Evolutionary conservation across 1,140 invertebrate genomes (phyloP).

Genomic region (Cyphomyrmex costatus): DNA sequence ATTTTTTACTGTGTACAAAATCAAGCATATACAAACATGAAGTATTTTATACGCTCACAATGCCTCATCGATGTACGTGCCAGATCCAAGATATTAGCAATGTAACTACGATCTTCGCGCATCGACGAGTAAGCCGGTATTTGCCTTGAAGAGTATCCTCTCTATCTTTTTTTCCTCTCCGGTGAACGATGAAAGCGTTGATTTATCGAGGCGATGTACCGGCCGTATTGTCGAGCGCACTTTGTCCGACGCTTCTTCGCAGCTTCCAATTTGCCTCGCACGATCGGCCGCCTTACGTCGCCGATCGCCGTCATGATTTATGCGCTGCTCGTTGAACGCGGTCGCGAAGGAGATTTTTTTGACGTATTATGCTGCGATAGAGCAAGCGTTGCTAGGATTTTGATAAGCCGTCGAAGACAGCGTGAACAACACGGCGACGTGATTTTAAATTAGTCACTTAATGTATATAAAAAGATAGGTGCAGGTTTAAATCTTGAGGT

Average conservation of each 20-base stretch:
- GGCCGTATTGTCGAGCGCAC: slow-evolving; percentile 31
- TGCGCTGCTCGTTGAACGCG: not conserved
- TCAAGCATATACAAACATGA: not conserved
- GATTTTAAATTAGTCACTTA: slow-evolving; percentile 21
- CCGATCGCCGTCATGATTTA: slow-evolving; percentile 40
- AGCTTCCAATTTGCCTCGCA: slow-evolving; percentile 54
- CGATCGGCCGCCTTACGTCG: slow-evolving; percentile 47
- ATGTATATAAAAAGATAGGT: too few relatives aligned
- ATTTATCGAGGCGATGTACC: slow-evolving; percentile 45
- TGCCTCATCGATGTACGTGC: not conserved
- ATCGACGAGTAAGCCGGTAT: not conserved
- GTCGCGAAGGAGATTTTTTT: slow-evolving; percentile 29
- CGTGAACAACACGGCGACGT: not conserved
- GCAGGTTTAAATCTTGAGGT: too few relatives aligned
- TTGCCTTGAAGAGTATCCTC: slow-evolving; percentile 1
- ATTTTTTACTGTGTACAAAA: not conserved
- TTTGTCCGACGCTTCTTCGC: slow-evolving; percentile 37
- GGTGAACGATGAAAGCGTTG: slow-evolving; percentile 26
- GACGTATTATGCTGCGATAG: slow-evolving; percentile 25
- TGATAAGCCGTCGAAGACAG: slow-evolving; percentile 24
- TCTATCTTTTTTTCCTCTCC: slow-evolving; percentile 2
- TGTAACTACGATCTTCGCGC: not conserved
- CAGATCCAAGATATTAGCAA: not conserved
- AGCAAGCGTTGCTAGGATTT: not conserved
- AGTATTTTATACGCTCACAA: not conserved